Base-by-base conservation (phyloP, 2,113 vertebrate genomes). In the Carassius carassius region DNA sequence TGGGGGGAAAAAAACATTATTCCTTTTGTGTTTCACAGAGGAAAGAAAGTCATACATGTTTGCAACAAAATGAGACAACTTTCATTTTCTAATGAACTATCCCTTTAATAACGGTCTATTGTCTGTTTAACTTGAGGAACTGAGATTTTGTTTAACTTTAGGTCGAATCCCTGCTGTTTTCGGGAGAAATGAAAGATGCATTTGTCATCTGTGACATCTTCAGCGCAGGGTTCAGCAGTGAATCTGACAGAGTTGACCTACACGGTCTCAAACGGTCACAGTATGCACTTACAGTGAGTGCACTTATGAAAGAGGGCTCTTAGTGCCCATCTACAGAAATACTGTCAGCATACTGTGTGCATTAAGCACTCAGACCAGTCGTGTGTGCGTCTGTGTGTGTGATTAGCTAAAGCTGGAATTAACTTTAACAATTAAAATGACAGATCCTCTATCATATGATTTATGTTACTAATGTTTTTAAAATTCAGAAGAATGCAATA, bases 181-280 rank as follows among this genome's bases (percentile, higher is more conserved):
- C 7, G 1, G 32, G 29, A 41, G 69, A 56, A 21, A 3, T 7
- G 49, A 77, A 77, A 76, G 25, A 77, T 35, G 16, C 25, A 5
- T 77, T 77, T 77, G 25, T 56, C 35, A 41, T 72, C 69, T 41
- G 69, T 41, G 69, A 19, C 69, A 60, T 78, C 49, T 77, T 56
- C 25, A 32, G 74, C 4, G 17, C 23, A 56, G 49, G 44, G 74
- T 56, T 76, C 25, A 54, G 14, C n/a, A 8, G 32, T 54, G 49
- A 76, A 76, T 76, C 47, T 76, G 74, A 76, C 74, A 54, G 76
- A 58, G 32, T 58, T 78, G 76, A 60, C 54, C 54, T 56, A 58
- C 25, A 35, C 25, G 3, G 49, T 77, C 29, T 78, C 54, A 60
- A 58, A 37, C 17, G 75, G 54, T 78, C 29, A n/a, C 51, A 37